A percentile compares a stretch with the other conserved stretches of the same genome.
phyloP scores from a whole-genome alignment of 2,888 invertebrate species.

The Automeris io region DNA sequence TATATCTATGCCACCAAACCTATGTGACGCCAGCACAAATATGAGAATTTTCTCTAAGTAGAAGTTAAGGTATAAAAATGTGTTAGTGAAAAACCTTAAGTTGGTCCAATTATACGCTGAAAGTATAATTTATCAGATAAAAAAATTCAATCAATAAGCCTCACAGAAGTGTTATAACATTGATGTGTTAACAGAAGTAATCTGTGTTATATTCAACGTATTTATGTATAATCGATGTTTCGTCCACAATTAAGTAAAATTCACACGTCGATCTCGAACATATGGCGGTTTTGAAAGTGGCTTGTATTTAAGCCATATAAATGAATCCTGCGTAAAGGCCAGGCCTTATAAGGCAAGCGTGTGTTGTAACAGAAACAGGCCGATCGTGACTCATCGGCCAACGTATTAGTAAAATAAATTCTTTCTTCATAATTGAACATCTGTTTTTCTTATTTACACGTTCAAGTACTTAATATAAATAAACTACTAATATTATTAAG shows the following conservation, averaged over 20 bases:
- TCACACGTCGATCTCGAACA: constrained; percentile 65
- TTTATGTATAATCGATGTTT: background rate
- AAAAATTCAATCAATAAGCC: no score
- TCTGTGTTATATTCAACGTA: no score
- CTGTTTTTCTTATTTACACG: constrained; percentile 28
- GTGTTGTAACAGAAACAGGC: constrained; percentile 53
- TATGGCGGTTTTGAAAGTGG: constrained; percentile 71
- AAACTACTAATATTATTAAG: no score
- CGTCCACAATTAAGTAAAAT: constrained; percentile 42
- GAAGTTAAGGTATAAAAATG: no score
- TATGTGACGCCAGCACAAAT: no score
- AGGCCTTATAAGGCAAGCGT: constrained; percentile 59
- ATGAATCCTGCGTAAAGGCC: constrained; percentile 68
- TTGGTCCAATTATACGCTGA: no score
- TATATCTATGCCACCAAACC: no score
- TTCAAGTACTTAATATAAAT: background rate
- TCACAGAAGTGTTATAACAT: no score
- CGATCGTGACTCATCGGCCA: constrained; percentile 61
- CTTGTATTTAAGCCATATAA: constrained; percentile 66
- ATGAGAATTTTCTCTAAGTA: no score
- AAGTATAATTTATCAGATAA: no score
- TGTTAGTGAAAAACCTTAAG: no score
- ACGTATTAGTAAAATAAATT: constrained; percentile 61
- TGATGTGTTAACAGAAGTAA: no score
- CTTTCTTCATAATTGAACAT: constrained; percentile 61